These are phyloP conservation scores for Helostoma temminkii DNA, from an alignment of 2,797 vertebrate species.

Conservation along the genomic window DNA sequence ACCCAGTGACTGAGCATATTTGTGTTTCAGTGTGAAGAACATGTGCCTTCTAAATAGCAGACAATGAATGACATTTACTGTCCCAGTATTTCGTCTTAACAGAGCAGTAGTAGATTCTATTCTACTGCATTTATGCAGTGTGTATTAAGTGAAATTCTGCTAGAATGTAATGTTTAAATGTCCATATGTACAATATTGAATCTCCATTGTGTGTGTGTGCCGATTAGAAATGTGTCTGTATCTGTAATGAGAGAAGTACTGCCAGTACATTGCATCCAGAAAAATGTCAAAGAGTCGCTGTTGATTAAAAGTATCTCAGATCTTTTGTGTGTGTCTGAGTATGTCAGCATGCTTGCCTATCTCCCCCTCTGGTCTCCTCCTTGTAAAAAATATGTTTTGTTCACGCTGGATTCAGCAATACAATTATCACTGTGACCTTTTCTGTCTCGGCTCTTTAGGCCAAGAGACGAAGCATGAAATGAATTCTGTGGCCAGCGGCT, in stretches of 20 bases:
- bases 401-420: slow-evolving; percentile 58
- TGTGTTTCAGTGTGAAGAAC: not conserved
- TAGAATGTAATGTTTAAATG: not conserved
- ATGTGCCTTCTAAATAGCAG: not conserved
- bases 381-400: slow-evolving; percentile 70
- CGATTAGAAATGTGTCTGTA: slow-evolving; percentile 4
- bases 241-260: slow-evolving; percentile 3
- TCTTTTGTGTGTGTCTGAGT: slow-evolving; percentile 1
- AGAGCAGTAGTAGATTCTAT: too few relatives aligned
- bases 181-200: not conserved
- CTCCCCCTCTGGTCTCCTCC: slow-evolving; percentile 15
- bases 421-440: slow-evolving; percentile 65
- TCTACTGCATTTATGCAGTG: too few relatives aligned
- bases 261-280: not conserved
- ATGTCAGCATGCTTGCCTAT: slow-evolving; percentile 17
- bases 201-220: not conserved
- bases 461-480: slow-evolving; percentile 76
- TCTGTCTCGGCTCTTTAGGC: slow-evolving; percentile 65
- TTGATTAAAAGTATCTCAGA: slow-evolving; percentile 24
- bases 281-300: slow-evolving; percentile 8
- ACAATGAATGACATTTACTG: not conserved
- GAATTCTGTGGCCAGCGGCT: slow-evolving; percentile 60
- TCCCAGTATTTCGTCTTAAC: not conserved
- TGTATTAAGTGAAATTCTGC: too few relatives aligned
- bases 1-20: slow-evolving; percentile 2